Conservation (phyloP, 2,113 vertebrate genomes). For the Pantherophis guttatus region DNA sequence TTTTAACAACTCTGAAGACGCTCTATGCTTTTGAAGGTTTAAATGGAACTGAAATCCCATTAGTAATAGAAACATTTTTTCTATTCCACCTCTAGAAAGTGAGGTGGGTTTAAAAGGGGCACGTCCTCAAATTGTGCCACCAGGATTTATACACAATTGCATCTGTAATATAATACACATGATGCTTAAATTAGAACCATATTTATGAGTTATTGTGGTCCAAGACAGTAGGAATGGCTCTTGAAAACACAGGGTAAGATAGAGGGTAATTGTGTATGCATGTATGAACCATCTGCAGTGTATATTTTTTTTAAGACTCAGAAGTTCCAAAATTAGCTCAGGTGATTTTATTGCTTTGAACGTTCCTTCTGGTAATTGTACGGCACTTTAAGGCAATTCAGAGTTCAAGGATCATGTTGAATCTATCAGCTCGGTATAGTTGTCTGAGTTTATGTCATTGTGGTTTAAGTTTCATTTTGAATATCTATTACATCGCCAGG, state of each 20-base stretch:
- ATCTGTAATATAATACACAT: neutral
- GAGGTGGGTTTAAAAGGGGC: slow-evolving; percentile 7
- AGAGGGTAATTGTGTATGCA: neutral
- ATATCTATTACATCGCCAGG: slow-evolving; percentile 14
- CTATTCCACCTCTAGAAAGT: slow-evolving; percentile 12
- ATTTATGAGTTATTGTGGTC: neutral
- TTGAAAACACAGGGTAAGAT: neutral
- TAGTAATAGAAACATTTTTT: slow-evolving; percentile 44
- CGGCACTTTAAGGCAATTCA: neutral
- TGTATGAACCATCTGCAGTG: neutral
- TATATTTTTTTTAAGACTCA: neutral
- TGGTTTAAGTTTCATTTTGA: slow-evolving; percentile 11
- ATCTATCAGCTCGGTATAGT: neutral
- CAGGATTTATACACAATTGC: neutral
- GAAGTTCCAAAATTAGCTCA: neutral
- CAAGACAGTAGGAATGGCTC: neutral
- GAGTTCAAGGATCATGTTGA: neutral
- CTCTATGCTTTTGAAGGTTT: slow-evolving; percentile 46
- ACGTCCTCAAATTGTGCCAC: neutral
- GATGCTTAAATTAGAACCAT: neutral
- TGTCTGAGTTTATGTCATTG: neutral
- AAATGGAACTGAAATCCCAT: slow-evolving; percentile 58
- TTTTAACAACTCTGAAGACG: slow-evolving; percentile 16
- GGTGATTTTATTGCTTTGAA: neutral
- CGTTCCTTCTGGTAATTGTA: neutral